phyloP scores from a whole-genome alignment of 1,140 invertebrate species.

The Heliconius melpomene region DNA sequence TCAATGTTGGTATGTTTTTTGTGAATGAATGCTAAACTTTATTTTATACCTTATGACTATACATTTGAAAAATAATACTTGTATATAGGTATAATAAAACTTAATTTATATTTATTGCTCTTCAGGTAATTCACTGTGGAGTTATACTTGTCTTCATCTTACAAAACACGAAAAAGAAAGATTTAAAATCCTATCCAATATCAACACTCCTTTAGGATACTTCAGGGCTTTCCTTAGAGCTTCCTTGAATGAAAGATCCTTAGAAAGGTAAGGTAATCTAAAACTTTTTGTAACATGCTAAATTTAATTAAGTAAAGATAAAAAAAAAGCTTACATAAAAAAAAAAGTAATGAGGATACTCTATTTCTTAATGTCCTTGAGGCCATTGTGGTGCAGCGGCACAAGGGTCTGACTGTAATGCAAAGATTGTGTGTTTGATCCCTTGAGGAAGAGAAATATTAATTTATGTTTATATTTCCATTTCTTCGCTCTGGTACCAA shows the following conservation, averaged over 20 bases:
- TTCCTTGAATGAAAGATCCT: conserved; percentile 92
- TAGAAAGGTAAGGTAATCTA: conserved; percentile 89
- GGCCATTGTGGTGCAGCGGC: no score
- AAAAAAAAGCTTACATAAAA: no score
- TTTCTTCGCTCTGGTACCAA: no score
- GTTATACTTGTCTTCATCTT: conserved; percentile 86
- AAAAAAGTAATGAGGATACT: no score
- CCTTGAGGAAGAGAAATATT: no score
- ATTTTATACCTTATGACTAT: conserved; percentile 7
- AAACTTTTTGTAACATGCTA: neutral
- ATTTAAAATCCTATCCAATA: conserved; percentile 89
- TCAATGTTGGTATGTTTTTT: conserved; percentile 67
- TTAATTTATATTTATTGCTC: conserved; percentile 40
- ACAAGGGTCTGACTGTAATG: no score
- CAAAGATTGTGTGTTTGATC: no score
- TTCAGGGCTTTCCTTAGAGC: conserved; percentile 94
- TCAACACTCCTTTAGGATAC: conserved; percentile 90
- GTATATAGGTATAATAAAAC: no score
- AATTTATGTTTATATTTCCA: no score
- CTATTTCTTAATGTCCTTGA: neutral
- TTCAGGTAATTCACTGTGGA: conserved; percentile 84
- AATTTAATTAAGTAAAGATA: neutral
- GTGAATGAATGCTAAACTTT: conserved; percentile 1
- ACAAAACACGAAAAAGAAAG: conserved; percentile 94
- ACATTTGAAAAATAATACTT: conserved; percentile 13